phyloP scores from a whole-genome alignment of 2,113 vertebrate species.

The Microcebus jonahi region DNA sequence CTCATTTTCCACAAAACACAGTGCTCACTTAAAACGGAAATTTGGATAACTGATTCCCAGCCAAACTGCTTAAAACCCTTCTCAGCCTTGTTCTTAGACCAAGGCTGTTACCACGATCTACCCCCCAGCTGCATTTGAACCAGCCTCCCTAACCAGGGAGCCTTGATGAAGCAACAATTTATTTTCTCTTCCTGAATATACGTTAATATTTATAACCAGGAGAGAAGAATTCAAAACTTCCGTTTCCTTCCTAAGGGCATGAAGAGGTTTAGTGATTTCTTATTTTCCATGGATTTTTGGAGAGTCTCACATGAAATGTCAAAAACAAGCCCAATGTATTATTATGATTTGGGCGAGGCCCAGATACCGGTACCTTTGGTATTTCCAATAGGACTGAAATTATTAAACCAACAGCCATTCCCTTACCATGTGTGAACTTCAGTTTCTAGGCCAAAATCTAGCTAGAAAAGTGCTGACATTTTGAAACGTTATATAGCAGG shows the following conservation, averaged over 20 bases:
- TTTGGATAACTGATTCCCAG: background rate
- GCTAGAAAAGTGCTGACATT: slow-evolving; percentile 63
- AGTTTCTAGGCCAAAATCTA: slow-evolving; percentile 60
- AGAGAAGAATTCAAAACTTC: slow-evolving; percentile 47
- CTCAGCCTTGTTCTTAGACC: background rate
- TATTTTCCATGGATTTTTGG: slow-evolving; percentile 52
- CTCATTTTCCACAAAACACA: background rate
- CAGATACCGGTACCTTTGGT: background rate
- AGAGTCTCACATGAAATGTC: slow-evolving; percentile 47
- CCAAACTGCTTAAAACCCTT: background rate
- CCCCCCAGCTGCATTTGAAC: background rate
- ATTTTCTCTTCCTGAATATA: background rate
- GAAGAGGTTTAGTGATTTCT: background rate
- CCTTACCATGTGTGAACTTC: slow-evolving; percentile 61
- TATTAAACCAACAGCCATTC: slow-evolving; percentile 47
- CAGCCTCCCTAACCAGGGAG: background rate
- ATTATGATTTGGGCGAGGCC: slow-evolving; percentile 51
- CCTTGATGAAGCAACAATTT: background rate
- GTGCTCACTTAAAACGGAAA: background rate
- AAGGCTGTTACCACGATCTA: rapidly evolving
- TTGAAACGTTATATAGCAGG: slow-evolving; percentile 55
- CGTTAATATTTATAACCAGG: slow-evolving; percentile 18
- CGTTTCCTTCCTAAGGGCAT: slow-evolving; percentile 18
- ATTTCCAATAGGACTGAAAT: slow-evolving; percentile 64
- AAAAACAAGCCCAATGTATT: background rate